Base-by-base conservation (phyloP, 2,888 invertebrate genomes). In the Troilus luridus region DNA sequence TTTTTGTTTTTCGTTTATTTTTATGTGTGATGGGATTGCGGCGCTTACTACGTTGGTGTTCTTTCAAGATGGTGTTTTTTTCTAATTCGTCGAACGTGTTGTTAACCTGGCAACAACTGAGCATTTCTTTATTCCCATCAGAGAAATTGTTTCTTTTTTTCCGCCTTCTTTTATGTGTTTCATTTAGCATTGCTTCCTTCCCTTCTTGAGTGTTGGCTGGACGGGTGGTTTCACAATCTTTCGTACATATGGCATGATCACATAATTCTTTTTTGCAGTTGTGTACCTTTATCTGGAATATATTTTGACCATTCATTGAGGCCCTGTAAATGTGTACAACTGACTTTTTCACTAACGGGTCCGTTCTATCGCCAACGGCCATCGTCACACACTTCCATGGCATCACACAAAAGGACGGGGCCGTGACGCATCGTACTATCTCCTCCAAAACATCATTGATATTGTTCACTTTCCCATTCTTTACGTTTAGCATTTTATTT, bases 301-400 rank as follows among this genome's bases (percentile, higher is more conserved):
- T 85, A 85, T 85, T 85, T 58, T 85, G 85, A 85, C 56, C 85
- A 56, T 85, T n/a, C 11, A 85, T 11, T 12, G 11, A 85, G 0
- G 19, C 21, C n/a, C 85, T 85, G 11, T 56, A 85, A 85, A 85
- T 58, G n/a, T 85, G 85, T 10, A 85, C 85, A 27, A 85, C 56
- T 11, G 56, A 54, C 56, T 85, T 85, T n/a, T 85, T 85, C 12
- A 85, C 56, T 56, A 41, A 85, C 11, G 85, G 85, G 9, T 85
- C 85, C 21, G n/a, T 56, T 3, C 56, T 9, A 12, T 85, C 58
- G 10, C 85, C 85, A 12, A 85, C 85, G 8, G 85, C 85, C 85
- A 85, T 85, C 17, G 85, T 85, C 21, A 85, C 85, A 85, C 85
- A 85, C 17, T 58, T 85, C 85, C 85, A 85, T 85, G 85, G 85